A percentile compares a stretch with the other conserved stretches of the same genome.
Conservation (phyloP, 2,113 vertebrate genomes). For the Cynopterus brachyotis region DNA sequence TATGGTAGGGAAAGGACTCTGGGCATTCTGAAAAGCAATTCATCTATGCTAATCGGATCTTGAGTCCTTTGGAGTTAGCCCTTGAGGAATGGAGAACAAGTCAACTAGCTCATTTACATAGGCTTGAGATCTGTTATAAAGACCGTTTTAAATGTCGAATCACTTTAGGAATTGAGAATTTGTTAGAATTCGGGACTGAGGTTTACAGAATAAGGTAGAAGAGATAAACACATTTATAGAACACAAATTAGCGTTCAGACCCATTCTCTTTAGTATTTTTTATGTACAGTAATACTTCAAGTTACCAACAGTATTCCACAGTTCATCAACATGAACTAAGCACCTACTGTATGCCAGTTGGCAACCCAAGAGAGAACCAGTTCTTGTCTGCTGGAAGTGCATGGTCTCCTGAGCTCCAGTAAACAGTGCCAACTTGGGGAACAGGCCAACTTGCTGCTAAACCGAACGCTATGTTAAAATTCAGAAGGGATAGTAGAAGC, state of each 20-base stretch:
- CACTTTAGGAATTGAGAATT: not conserved
- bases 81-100: not conserved
- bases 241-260: not conserved
- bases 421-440: not conserved
- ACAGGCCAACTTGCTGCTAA: not conserved
- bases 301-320: not conserved
- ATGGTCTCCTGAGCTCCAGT: not conserved
- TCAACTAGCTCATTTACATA: not conserved
- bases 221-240: not conserved
- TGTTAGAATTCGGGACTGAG: not conserved
- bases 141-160: not conserved
- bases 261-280: not conserved
- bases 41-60: not conserved
- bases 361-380: not conserved
- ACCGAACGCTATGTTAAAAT: not conserved
- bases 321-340: not conserved
- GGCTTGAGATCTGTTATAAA: not conserved
- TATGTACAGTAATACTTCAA: not conserved
- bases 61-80: not conserved
- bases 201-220: not conserved
- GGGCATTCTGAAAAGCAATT: not conserved
- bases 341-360: not conserved
- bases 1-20: not conserved
- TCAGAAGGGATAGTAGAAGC: not conserved
- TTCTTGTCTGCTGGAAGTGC: not conserved